phyloP scores from a whole-genome alignment of 37 sponge, comb jelly and placozoan species.

The Geodia barretti region DNA sequence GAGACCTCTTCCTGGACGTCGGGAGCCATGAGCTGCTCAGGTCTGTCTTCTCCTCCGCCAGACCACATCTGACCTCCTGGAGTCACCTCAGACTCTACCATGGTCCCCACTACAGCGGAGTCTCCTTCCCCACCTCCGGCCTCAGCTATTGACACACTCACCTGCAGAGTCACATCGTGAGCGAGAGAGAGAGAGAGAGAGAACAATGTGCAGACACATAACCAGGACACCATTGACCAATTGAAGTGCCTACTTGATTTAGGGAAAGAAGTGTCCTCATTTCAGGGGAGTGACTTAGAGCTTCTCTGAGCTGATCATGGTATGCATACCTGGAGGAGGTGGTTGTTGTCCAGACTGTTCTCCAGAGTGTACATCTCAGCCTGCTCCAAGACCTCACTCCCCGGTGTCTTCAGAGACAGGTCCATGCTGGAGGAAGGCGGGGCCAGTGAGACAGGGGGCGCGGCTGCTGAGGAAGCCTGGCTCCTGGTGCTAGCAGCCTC shows the following conservation, averaged over 20 bases:
- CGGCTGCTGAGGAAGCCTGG: not conserved
- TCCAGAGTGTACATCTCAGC: not conserved
- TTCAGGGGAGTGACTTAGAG: too few species aligned
- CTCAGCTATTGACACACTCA: not conserved
- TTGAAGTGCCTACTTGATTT: too few species aligned
- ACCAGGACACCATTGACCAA: too few species aligned
- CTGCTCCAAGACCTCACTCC: not conserved
- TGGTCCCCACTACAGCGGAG: not conserved
- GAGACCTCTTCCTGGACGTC: not conserved
- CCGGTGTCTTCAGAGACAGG: not conserved
- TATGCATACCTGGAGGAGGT: not conserved
- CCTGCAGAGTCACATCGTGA: not conserved
- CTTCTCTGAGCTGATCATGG: too few species aligned
- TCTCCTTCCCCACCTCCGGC: not conserved
- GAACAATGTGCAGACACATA: too few species aligned
- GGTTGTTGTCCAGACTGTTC: not conserved
- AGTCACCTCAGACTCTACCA: not conserved
- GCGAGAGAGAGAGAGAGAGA: too few species aligned
- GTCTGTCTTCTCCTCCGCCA: not conserved
- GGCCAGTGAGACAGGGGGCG: not conserved
- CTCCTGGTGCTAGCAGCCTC: not conserved
- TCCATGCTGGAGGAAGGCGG: not conserved
- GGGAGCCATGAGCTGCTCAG: not conserved
- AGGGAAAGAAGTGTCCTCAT: too few species aligned
- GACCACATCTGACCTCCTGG: not conserved